Evolutionary conservation across 2,797 vertebrate species (phyloP).

Genomic region (Oreonectes daqikongensis): DNA sequence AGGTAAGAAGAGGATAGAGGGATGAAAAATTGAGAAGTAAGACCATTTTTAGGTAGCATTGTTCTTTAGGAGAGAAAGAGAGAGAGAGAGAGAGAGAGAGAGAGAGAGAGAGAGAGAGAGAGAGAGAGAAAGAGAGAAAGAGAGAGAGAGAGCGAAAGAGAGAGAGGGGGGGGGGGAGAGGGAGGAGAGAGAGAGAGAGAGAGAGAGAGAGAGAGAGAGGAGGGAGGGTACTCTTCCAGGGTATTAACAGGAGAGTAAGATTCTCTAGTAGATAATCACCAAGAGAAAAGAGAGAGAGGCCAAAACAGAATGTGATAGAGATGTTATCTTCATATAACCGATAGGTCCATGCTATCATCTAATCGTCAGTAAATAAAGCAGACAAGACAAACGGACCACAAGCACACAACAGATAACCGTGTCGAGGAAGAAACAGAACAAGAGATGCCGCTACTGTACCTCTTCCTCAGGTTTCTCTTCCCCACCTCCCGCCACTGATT

Average conservation of each 20-base stretch:
- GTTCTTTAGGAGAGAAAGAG: not conserved
- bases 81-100: slow-evolving; percentile 22
- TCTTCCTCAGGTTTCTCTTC: slow-evolving; percentile 90
- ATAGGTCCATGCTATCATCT: slow-evolving; percentile 19
- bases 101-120: not conserved
- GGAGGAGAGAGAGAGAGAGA: not conserved
- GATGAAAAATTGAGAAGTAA: slow-evolving; percentile 17
- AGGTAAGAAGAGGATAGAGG: slow-evolving; percentile 44
- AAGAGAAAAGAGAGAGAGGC: slow-evolving; percentile 1
- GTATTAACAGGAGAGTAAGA: not conserved
- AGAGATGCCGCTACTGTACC: slow-evolving; percentile 63
- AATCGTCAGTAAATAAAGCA: slow-evolving; percentile 4
- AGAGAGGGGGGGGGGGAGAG: no score
- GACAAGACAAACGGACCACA: no score
- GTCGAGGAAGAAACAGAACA: not conserved
- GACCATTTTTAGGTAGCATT: not conserved
- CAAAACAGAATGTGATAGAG: slow-evolving; percentile 9
- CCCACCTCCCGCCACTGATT: slow-evolving; percentile 76
- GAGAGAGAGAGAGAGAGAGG: slow-evolving; percentile 19
- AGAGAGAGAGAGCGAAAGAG: slow-evolving; percentile 3
- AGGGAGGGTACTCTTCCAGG: slow-evolving; percentile 4
- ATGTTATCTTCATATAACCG: slow-evolving; percentile 20
- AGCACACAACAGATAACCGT: not conserved
- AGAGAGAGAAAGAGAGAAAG: slow-evolving; percentile 10
- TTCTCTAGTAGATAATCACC: slow-evolving; percentile 17